Base-by-base conservation (phyloP, 92 coral and sea anemone species). In the Metridium senile region DNA sequence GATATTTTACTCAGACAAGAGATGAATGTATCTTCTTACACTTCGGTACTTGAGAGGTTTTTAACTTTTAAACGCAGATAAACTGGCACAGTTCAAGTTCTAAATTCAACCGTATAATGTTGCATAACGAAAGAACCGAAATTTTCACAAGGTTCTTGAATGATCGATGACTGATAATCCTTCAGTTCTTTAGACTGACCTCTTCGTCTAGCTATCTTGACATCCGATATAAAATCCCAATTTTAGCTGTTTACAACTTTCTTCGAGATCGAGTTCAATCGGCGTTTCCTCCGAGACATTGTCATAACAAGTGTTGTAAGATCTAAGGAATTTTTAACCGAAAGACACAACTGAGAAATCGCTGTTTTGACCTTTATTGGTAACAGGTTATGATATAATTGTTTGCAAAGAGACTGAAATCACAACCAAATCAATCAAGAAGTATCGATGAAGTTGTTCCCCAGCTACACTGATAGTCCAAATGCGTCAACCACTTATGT, bases 131-230 rank as follows among this genome's bases (percentile, higher is more conserved):
- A 39, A 13, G 49, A 4, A 39, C 13, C 49, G 49, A 39, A 39
- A 54, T 54, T 54, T 54, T 54, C 61, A 17, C 61, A 54, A 3
- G 61, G 61, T 2, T 54, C 61, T 54, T 54, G 26, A 54, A 54
- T 54, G 61, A 8, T 7, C 52, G 52, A 9, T 17, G 26, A 17
- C 49, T 39, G 49, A 39, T 39, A 39, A 39, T 13, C 6, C 49
- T n/a, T 39, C 49, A 39, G 49, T 13, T 39, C 49, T 13, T 39
- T 13, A 6, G 49, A 39, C 6, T 39, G 49, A 39, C 49, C 49
- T 39, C 49, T 6, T 13, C 49, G 49, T 39, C 49, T 39, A 39
- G 49, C 49, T 39, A 13, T 39, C 49, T 39, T 39, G 49, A 6
- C 49, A 39, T 39, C 13, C 49, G 49, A 39, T 39, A 39, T 39